These are phyloP conservation scores for Campoplex nolae DNA, from an alignment of 2,888 invertebrate genomes.

Conservation along the genomic window DNA sequence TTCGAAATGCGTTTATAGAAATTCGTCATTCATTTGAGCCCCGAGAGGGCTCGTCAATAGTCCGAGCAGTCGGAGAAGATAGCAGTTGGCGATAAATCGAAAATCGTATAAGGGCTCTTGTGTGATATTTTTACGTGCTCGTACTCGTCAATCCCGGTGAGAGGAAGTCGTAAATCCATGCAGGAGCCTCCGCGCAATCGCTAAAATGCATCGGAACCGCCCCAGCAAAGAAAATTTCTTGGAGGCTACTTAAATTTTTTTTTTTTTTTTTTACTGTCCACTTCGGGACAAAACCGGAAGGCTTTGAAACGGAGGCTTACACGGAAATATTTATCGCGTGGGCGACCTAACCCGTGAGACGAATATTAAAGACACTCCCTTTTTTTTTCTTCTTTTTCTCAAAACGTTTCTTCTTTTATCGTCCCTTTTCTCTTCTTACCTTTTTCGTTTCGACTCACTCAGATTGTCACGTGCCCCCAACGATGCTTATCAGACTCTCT, in stretches of 20 bases:
- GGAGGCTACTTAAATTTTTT: constrained; percentile 6
- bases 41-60: not conserved
- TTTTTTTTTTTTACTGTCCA: constrained; percentile 4
- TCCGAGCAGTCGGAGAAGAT: constrained; percentile 21
- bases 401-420: constrained; percentile 15
- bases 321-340: constrained; percentile 39
- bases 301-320: constrained; percentile 27
- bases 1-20: not conserved
- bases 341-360: constrained; percentile 55
- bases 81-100: constrained; percentile 19
- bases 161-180: constrained; percentile 70
- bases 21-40: not conserved
- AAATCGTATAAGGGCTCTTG: constrained; percentile 21
- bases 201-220: constrained; percentile 64
- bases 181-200: constrained; percentile 62
- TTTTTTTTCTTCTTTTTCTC: not conserved
- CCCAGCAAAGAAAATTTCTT: constrained; percentile 2
- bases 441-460: not conserved
- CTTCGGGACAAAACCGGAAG: constrained; percentile 56
- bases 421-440: constrained; percentile 18
- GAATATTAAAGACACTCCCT: constrained; percentile 61
- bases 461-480: not conserved
- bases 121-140: constrained; percentile 15
- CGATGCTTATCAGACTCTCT: not conserved
- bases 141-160: constrained; percentile 30